phyloP scores from a whole-genome alignment of 1,140 invertebrate species.

The Pissodes strobi region DNA sequence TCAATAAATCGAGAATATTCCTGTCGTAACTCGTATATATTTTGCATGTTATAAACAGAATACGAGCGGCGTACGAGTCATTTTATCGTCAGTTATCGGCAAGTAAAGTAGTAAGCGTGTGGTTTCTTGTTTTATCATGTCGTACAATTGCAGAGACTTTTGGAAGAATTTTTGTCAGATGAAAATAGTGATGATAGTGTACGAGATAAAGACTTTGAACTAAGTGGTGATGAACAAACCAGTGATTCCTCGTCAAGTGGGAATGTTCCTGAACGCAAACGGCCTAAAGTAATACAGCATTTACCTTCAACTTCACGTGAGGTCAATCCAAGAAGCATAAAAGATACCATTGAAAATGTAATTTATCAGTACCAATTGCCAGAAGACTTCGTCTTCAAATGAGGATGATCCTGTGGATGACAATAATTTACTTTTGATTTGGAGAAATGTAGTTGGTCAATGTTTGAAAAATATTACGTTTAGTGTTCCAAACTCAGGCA shows the following conservation, averaged over 20 bases:
- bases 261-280: not conserved
- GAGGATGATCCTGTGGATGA: not conserved
- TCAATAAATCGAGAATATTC: not conserved
- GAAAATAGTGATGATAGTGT: slow-evolving; percentile 14
- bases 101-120: not conserved
- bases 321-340: not conserved
- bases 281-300: not conserved
- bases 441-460: not conserved
- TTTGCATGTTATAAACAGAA: not conserved
- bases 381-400: not conserved
- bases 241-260: not conserved
- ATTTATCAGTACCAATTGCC: not conserved
- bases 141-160: not conserved
- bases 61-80: not conserved
- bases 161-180: not conserved
- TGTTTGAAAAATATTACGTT: not conserved
- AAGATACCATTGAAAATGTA: not conserved
- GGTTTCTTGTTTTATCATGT: not conserved
- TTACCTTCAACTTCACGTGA: not conserved
- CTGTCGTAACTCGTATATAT: not conserved
- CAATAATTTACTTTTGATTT: not conserved
- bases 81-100: not conserved
- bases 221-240: not conserved
- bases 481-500: not conserved
- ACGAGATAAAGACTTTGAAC: slow-evolving; percentile 8